Conservation (phyloP, 2,113 vertebrate species). For the Parotia lawesii region DNA sequence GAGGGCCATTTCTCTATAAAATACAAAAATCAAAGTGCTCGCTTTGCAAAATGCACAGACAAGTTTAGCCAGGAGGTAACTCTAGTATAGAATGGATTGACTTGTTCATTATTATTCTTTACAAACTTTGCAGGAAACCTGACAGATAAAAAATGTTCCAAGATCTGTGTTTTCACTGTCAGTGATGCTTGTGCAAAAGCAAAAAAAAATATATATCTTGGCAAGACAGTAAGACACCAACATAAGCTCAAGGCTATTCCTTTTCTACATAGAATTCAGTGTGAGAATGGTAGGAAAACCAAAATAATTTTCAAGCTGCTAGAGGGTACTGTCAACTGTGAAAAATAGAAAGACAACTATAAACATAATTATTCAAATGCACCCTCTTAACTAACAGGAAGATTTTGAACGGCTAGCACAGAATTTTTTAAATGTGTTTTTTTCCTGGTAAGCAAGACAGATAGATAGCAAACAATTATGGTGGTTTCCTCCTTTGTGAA, state of each 20-base stretch:
- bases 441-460: neutral
- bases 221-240: neutral
- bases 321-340: slow-evolving; percentile 2
- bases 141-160: neutral
- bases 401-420: neutral
- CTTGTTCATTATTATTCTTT: neutral
- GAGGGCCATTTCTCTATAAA: neutral
- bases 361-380: slow-evolving; percentile 19
- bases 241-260: neutral
- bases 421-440: neutral
- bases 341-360: neutral
- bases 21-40: neutral
- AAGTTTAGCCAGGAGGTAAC: neutral
- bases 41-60: neutral
- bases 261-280: neutral
- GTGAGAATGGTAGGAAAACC: neutral
- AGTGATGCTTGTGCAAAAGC: neutral
- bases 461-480: neutral
- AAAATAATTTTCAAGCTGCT: slow-evolving; percentile 25
- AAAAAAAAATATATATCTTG: neutral
- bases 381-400: neutral
- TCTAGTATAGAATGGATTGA: neutral
- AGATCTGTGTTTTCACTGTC: neutral
- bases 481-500: neutral
- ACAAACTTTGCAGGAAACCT: neutral